Base-by-base conservation (phyloP, 2,888 invertebrate genomes). In the Ichneumoninae sp. region DNA sequence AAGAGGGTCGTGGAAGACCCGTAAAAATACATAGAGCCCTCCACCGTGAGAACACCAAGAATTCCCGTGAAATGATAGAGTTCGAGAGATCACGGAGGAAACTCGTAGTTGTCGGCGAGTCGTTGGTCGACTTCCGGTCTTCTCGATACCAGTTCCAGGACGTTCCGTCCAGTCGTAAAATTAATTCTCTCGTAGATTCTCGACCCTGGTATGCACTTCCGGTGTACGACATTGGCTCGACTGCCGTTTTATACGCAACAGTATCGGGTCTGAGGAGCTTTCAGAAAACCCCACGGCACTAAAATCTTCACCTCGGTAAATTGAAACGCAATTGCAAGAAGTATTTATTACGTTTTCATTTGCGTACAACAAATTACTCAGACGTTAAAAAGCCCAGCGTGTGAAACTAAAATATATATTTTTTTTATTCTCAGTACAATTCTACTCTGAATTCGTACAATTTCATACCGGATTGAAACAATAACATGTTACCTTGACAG, bases 181-280 rank as follows among this genome's bases (percentile, higher is more conserved):
- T 81, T 81, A 88, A 83, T 81, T 78, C 66, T 47, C 73, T 47
- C 75, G 63, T 36, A 83, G 68, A 44, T 76, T 77, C 83, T 75
- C 26, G 16, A 26, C 1, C 10, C 26, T 1, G 26, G n/a, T 10
- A 16, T 63, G 30, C 33, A 16, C 6, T 30, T 16, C 16, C 4
- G 16, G 33, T 33, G 1, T 3, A n/a, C 33, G 16, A 6, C 30
- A n/a, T 5, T 63, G 1, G n/a, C 16, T 26, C 33, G 3, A 33
- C 6, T 1, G 16, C 13, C 3, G 2, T 63, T 30, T 6, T 63
- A 63, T 16, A 13, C 16, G 4, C 16, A 47, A 47, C 5, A 16
- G 44, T 47, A 16, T 16, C 16, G 13, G 16, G 4, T 4, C 44
- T 16, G 16, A 47, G 13, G 1, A 40, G 10, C 10, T 40, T 40